A percentile compares a stretch with the other conserved stretches of the same genome.
Evolutionary conservation across 2,888 invertebrate species (phyloP).

Genomic region (Boloria euphrosyne): DNA sequence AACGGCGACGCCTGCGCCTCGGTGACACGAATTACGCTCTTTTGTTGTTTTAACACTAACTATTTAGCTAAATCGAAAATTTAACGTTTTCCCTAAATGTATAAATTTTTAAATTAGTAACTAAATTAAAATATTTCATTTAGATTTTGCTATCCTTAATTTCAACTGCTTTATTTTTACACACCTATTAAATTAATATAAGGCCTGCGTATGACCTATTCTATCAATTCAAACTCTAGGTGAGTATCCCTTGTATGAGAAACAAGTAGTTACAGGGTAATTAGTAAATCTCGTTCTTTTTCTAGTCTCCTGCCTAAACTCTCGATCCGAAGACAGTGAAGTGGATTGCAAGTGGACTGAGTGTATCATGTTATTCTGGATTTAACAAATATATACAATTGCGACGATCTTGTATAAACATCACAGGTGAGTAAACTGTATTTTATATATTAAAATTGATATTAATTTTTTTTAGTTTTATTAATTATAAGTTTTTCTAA

Average conservation of each 20-base stretch:
- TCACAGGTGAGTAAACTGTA: constrained; percentile 48
- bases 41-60: constrained; percentile 36
- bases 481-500: no score
- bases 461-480: background rate
- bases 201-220: background rate
- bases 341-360: constrained; percentile 49
- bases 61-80: constrained; percentile 12
- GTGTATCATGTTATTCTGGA: constrained; percentile 57
- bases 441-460: background rate
- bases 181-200: background rate
- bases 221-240: constrained; percentile 12
- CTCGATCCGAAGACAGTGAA: constrained; percentile 39
- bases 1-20: constrained; percentile 64
- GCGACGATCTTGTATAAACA: constrained; percentile 42
- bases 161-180: constrained; percentile 4
- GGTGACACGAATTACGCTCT: constrained; percentile 41
- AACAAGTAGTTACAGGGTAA: constrained; percentile 8
- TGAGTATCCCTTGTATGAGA: constrained; percentile 12
- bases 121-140: background rate
- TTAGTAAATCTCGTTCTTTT: constrained; percentile 37
- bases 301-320: constrained; percentile 45
- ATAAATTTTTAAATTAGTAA: background rate
- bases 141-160: background rate
- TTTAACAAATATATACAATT: constrained; percentile 51
- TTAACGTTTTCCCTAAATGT: background rate